phyloP scores from a whole-genome alignment of 2,113 vertebrate genomes.

The Bubalus kerabau region DNA sequence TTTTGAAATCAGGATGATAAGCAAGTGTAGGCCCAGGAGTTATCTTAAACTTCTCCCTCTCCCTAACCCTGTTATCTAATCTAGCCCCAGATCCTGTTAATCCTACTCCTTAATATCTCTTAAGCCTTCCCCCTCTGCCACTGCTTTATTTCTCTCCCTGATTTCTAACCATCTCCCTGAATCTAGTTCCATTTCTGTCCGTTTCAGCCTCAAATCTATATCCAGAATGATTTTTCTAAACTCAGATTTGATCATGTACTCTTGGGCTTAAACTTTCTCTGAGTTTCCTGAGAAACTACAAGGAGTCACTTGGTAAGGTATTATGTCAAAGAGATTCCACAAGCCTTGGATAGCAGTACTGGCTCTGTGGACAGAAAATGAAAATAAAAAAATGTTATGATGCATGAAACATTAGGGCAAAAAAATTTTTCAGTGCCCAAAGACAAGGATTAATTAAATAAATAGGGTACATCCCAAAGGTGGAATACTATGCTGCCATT shows the following conservation, averaged over 20 bases:
- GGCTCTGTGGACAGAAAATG: neutral
- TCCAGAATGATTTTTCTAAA: neutral
- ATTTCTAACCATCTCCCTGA: neutral
- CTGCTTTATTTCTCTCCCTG: neutral
- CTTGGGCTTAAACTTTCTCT: neutral
- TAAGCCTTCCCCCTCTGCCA: neutral
- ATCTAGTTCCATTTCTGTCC: neutral
- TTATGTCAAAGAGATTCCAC: neutral
- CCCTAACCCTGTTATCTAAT: neutral
- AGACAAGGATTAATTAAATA: neutral
- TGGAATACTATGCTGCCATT: neutral
- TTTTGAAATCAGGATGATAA: conserved; percentile 10
- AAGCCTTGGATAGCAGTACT: neutral
- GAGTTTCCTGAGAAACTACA: neutral
- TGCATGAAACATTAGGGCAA: neutral
- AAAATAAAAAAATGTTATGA: neutral
- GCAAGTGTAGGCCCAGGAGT: neutral
- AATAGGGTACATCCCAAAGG: neutral
- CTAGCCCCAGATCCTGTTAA: neutral
- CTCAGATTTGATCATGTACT: neutral
- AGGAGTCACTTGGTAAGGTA: neutral
- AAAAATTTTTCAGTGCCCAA: neutral
- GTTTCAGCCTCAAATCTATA: neutral
- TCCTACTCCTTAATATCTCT: neutral
- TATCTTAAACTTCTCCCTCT: neutral